Evolutionary conservation across 2,888 invertebrate genomes (phyloP), one percentile per base, ranked within the genome.

Genomic region (Ennomos erosarius): DNA sequence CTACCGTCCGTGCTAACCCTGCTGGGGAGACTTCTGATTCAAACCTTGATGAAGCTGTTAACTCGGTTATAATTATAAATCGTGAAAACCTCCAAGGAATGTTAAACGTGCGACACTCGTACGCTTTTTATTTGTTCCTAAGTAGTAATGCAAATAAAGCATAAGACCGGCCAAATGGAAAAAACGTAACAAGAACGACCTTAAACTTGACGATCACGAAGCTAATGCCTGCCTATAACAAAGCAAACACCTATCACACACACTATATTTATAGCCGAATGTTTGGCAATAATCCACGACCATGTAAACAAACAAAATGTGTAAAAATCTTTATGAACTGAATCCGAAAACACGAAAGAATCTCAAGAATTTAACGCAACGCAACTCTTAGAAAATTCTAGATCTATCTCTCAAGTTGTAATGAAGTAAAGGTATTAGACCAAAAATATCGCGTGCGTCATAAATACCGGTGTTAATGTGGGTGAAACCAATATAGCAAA

Each of bases 251-350:
- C 68, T 73, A 54, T 45, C 75, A 68, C 68, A 65, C 69, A 65
- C 65, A 62, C 72, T 76, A 83, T 78, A 79, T 80, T 79, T 79
- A 82, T 71, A 62, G 66, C 62, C 57, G 52, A 62, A 70, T 61
- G 39, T 81, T 75, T 85, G 87, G 87, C 85, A 68, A 66, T 58
- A 54, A 68, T 82, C 85, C 87, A 84, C 55, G 53, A 57, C 53
- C 51, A 69, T 64, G 69, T 73, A 76, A 74, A 73, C 71, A 76
- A 61, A 61, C 50, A 48, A 45, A 33, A 47, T n/a, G 9, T 50
- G 16, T 37, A 36, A 62, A 62, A 62, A 61, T 52, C 53, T 51
- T 52, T 46, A 45, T 13, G 10, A 35, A 39, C 44, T n/a, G 11
- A 48, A 39, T 37, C 33, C 26, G 36, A 36, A 47, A n/a, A 26